Percentiles rank a stretch among this genome's conserved stretches.
These are phyloP conservation scores for Chaenogobius annularis DNA, from an alignment of 2,113 vertebrate species.

Conservation along the genomic window DNA sequence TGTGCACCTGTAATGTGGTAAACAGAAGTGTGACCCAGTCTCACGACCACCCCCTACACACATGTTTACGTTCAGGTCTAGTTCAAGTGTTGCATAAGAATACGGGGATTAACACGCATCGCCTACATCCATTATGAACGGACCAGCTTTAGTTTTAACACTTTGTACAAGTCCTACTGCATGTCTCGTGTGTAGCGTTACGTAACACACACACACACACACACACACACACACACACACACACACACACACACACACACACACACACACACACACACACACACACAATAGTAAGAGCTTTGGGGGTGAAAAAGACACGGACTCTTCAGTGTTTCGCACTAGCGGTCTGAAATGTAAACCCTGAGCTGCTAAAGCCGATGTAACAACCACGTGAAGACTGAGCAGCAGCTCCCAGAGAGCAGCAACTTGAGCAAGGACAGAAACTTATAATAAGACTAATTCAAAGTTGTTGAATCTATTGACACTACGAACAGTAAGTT, in stretches of 20 bases:
- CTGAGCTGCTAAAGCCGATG: slow-evolving; percentile 46
- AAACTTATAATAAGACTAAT: slow-evolving; percentile 42
- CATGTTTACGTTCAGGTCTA: background rate
- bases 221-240: background rate
- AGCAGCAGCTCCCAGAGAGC: background rate
- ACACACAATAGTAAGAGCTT: slow-evolving; percentile 9
- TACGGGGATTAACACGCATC: background rate
- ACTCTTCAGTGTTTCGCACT: slow-evolving; percentile 2
- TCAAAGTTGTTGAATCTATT: background rate
- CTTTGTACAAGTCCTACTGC: slow-evolving; percentile 15
- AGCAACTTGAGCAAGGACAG: background rate
- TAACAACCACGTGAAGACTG: slow-evolving; percentile 14
- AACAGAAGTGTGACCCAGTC: background rate
- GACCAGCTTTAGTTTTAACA: background rate
- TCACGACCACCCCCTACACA: background rate
- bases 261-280: too few species aligned
- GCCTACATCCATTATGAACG: background rate
- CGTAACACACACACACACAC: slow-evolving; percentile 39
- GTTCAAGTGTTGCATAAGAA: background rate
- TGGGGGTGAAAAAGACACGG: slow-evolving; percentile 13
- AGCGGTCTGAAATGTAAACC: slow-evolving; percentile 8
- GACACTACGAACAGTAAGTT: background rate
- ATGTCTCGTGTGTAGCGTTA: slow-evolving; percentile 44
- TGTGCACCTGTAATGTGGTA: background rate
- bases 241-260: background rate